Evolutionary conservation across 2,888 invertebrate species (phyloP).

Genomic region (Nasonia oneida): DNA sequence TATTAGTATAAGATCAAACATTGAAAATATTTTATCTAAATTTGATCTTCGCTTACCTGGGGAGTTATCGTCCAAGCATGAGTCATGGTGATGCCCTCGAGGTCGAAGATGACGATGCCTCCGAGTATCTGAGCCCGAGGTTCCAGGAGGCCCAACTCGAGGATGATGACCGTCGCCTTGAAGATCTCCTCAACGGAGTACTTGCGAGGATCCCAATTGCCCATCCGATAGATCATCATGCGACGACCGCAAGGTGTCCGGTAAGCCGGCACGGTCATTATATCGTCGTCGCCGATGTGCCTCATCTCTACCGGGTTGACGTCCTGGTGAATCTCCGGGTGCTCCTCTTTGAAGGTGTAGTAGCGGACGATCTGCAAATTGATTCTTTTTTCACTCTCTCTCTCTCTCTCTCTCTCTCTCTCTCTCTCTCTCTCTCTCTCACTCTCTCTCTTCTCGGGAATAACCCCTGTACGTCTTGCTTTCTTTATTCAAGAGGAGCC

Average conservation of each 20-base stretch:
- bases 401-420: neutral
- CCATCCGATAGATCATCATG: slow-evolving; percentile 86
- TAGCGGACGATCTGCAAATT: slow-evolving; percentile 85
- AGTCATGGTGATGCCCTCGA: slow-evolving; percentile 85
- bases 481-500: slow-evolving; percentile 9
- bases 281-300: slow-evolving; percentile 84
- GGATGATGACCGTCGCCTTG: slow-evolving; percentile 85
- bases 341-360: slow-evolving; percentile 87
- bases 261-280: slow-evolving; percentile 88
- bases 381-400: neutral
- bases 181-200: slow-evolving; percentile 86
- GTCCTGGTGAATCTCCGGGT: slow-evolving; percentile 85
- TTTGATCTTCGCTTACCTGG: slow-evolving; percentile 72
- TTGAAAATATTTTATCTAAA: neutral
- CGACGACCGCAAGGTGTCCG: slow-evolving; percentile 87
- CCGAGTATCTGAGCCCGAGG: slow-evolving; percentile 88
- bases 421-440: no score
- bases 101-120: slow-evolving; percentile 88
- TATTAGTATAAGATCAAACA: neutral
- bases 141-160: slow-evolving; percentile 88
- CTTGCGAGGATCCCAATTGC: slow-evolving; percentile 87
- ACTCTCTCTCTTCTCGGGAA: neutral
- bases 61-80: slow-evolving; percentile 89
- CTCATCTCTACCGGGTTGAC: slow-evolving; percentile 84
- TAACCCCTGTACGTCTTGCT: neutral